Conservation (phyloP, 2,113 vertebrate genomes). For the Arenaria interpres region DNA sequence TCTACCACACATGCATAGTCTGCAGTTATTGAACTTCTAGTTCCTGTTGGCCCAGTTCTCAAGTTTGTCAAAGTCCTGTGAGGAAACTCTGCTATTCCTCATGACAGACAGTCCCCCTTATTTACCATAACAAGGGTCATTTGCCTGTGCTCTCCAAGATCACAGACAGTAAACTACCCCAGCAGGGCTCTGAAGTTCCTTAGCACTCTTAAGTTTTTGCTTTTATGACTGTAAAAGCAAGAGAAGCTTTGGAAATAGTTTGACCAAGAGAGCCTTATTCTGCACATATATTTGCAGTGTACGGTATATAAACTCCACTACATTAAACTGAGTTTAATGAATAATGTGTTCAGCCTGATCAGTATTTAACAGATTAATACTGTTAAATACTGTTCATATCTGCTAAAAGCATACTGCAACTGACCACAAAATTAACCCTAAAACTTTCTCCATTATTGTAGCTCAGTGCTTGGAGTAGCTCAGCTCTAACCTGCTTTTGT, state of each 20-base stretch:
- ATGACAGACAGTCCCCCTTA: background rate
- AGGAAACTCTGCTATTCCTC: background rate
- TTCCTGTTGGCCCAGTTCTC: background rate
- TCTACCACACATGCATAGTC: background rate
- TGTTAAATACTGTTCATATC: background rate
- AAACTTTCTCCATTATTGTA: background rate
- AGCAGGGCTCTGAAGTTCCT: background rate
- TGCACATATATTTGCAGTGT: background rate
- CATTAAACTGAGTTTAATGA: background rate
- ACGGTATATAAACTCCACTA: background rate
- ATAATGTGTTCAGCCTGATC: background rate
- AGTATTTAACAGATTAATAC: background rate
- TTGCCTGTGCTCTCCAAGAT: background rate
- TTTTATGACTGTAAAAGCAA: background rate
- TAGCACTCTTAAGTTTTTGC: background rate
- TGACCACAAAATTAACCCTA: background rate
- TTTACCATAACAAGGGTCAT: background rate
- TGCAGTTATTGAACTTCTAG: background rate
- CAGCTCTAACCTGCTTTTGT: constrained; percentile 21
- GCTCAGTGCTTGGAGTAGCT: background rate
- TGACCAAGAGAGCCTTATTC: background rate
- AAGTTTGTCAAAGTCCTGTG: background rate
- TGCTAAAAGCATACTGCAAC: background rate
- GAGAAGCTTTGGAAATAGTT: background rate
- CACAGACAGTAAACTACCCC: background rate